Evolutionary conservation across 2,797 vertebrate genomes (phyloP), one percentile per base, ranked within the genome.

Genomic region (Pipistrellus pygmaeus): DNA sequence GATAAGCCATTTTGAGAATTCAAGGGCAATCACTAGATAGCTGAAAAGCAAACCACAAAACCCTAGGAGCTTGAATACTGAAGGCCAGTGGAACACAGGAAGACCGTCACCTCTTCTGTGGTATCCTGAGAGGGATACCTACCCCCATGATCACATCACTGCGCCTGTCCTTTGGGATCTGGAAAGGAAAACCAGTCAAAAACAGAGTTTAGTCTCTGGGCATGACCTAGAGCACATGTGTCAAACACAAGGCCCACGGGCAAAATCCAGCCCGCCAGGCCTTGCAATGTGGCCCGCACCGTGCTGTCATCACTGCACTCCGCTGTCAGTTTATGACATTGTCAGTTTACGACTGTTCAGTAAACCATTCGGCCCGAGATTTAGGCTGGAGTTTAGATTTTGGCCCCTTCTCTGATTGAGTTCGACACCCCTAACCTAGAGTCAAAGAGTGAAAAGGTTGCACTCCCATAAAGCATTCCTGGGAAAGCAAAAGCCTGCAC

Each of bases 21-120:
- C 18, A 6, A 71, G 64, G 72, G 30, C 35, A 66, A 85, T 86
- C 80, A 84, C 53, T 35, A 68, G 32, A 81, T 15, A 72, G 17
- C 83, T 76, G 32, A 82, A 91, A 91, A 80, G 48, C 62, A 89
- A 91, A 73, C 51, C 73, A 88, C 80, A 96, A 95, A 94, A 66
- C n/a, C 46, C 14, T 78, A 48, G 51, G 30, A 75, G 3, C 62
- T 66, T 66, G 81, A 83, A 35, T 71, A 38, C 1, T 80, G 41
- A 95, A 87, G 6, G 41, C 30, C 66, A 89, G 78, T 77, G 91
- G 73, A 68, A 85, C 62, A 84, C 75, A 21, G 27, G 17, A 95
- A 44, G 27, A 83, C 51, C 27, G 18, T 93, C 83, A 81, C 51
- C 57, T 89, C 55, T 62, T 66, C 53, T 85, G 1, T 32, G 69